These are phyloP conservation scores for Siniperca scherzeri DNA, from an alignment of 2,797 vertebrate species.

Conservation along the genomic window DNA sequence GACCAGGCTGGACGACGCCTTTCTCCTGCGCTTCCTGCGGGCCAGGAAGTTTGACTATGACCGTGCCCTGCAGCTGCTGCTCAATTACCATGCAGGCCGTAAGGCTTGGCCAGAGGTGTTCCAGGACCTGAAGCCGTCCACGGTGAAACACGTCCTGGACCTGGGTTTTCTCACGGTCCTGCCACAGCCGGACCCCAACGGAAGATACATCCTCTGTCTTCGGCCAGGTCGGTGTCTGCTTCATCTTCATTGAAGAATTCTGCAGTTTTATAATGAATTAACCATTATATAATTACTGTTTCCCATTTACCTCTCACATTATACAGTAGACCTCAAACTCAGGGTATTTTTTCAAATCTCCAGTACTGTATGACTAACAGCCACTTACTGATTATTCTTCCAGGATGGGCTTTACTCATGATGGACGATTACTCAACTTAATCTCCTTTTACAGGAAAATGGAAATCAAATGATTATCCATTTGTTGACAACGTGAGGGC, in stretches of 20 bases:
- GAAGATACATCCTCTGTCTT: conserved; percentile 93
- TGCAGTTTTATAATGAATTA: neutral
- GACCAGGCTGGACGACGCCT: conserved; percentile 94
- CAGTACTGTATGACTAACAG: conserved; percentile 12
- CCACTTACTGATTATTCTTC: neutral
- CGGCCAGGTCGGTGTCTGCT: conserved; percentile 88
- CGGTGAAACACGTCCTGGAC: conserved; percentile 93
- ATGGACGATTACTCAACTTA: neutral
- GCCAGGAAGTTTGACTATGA: conserved; percentile 99
- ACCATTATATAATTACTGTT: neutral
- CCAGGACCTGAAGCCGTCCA: conserved; percentile 92
- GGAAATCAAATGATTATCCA: conserved; percentile 95
- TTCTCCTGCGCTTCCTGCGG: conserved; percentile 95
- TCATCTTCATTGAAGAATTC: neutral
- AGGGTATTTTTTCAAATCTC: neutral
- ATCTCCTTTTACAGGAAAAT: conserved; percentile 87
- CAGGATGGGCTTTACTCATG: neutral
- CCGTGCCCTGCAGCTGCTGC: conserved; percentile 94
- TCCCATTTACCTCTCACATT: neutral
- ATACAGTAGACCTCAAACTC: neutral
- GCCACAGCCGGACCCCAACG: conserved; percentile 90
- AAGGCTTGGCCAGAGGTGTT: conserved; percentile 98
- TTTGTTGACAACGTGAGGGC: conserved; percentile 98
- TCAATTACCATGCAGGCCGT: conserved; percentile 95
- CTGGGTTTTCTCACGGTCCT: conserved; percentile 97